Conservation (phyloP, 2,113 vertebrate species). For the Pseudonaja textilis region DNA sequence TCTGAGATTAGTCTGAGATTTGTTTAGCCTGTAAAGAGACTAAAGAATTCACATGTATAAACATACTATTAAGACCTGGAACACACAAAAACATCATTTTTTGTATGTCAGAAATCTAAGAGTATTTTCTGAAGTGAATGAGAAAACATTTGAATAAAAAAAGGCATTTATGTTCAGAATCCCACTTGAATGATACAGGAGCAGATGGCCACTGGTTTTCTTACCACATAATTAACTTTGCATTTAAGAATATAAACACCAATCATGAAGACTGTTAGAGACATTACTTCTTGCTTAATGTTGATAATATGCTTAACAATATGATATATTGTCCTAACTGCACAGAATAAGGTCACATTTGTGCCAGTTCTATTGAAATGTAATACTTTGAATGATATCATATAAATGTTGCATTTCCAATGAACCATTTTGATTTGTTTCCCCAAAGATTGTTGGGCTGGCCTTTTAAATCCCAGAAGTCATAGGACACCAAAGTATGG, state of each 20-base stretch:
- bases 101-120: not conserved
- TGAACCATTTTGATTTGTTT: not conserved
- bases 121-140: not conserved
- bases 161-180: not conserved
- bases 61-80: not conserved
- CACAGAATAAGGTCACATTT: conserved; percentile 39
- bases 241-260: not conserved
- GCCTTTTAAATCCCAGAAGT: not conserved
- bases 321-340: not conserved
- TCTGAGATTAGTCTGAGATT: not conserved
- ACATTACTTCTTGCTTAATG: not conserved
- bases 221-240: conserved; percentile 11
- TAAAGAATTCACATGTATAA: not conserved
- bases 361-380: conserved; percentile 24
- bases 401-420: not conserved
- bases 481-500: not conserved
- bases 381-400: conserved; percentile 21
- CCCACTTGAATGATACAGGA: not conserved
- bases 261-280: conserved; percentile 9
- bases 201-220: conserved; percentile 7
- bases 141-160: not conserved
- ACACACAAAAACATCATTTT: not conserved
- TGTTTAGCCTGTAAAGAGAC: not conserved
- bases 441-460: not conserved
- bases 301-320: conserved; percentile 22